Evolutionary conservation across 30 jellyfish, hydroid and myxozoan genomes (phyloP).

Genomic region (Hydra vulgaris): DNA sequence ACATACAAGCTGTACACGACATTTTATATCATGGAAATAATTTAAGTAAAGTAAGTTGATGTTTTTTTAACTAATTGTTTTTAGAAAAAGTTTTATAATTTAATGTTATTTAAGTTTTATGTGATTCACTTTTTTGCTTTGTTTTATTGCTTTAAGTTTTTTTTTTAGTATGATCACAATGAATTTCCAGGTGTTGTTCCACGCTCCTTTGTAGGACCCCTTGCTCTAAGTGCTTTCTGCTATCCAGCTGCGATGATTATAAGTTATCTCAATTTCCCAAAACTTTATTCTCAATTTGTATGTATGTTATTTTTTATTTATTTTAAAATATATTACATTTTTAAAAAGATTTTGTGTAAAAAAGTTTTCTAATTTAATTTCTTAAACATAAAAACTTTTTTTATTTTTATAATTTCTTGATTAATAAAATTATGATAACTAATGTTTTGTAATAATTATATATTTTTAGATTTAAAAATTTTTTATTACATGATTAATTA

Average conservation of each 20-base stretch:
- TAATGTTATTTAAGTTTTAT: too few relatives aligned
- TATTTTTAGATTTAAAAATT: too few relatives aligned
- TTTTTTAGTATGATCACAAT: conserved; percentile 69
- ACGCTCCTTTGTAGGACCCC: conserved; percentile 72
- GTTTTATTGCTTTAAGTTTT: background rate
- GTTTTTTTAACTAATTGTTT: too few relatives aligned
- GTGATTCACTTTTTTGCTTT: too few relatives aligned
- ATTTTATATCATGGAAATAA: conserved; percentile 35
- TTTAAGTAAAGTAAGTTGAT: conserved; percentile 30
- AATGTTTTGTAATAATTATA: too few relatives aligned
- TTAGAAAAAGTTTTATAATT: too few relatives aligned
- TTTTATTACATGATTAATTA: too few relatives aligned
- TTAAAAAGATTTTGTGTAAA: background rate
- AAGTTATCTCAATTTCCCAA: conserved; percentile 1
- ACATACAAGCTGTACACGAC: conserved; percentile 82
- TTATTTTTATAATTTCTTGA: too few relatives aligned
- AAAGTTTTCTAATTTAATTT: background rate
- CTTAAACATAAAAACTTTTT: background rate
- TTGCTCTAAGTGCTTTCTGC: conserved; percentile 23
- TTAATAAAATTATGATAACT: too few relatives aligned
- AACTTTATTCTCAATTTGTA: background rate
- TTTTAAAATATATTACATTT: background rate
- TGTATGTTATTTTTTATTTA: background rate
- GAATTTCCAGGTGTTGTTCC: conserved; percentile 94
- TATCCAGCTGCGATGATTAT: conserved; percentile 23